A percentile compares a stretch with the other conserved stretches of the same genome.
Evolutionary conservation across 2,113 vertebrate species (phyloP).

Genomic region (Speoplatyrhinus poulsoni): DNA sequence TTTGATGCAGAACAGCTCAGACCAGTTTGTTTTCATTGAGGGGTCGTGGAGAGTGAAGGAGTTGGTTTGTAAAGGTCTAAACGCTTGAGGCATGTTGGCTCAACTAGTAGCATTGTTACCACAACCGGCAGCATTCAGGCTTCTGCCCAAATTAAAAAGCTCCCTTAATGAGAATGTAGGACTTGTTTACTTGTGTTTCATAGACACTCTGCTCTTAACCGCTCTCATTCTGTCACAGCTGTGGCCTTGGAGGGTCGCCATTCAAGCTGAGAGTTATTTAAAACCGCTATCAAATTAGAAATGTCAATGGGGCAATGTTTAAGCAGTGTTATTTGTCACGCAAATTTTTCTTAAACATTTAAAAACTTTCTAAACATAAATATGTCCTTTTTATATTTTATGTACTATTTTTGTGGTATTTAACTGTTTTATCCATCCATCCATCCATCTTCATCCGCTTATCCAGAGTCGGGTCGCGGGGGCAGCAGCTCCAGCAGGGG

Average conservation of each 20-base stretch:
- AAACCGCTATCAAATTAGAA: constrained; percentile 2
- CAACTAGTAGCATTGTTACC: constrained; percentile 50
- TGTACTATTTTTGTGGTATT: not conserved
- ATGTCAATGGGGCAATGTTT: not conserved
- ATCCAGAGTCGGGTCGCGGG: too few species aligned
- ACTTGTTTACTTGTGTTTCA: too few species aligned
- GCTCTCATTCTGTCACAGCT: too few species aligned
- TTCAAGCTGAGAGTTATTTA: not conserved
- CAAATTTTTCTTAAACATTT: too few species aligned
- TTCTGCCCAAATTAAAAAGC: constrained; percentile 16
- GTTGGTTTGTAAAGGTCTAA: constrained; percentile 24
- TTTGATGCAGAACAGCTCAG: constrained; percentile 11
- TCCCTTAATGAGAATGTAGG: constrained; percentile 33
- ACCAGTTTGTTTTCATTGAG: constrained; percentile 32
- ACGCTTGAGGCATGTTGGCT: constrained; percentile 49
- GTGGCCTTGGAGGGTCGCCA: too few species aligned
- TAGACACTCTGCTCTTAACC: too few species aligned
- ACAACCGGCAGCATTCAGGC: constrained; percentile 46
- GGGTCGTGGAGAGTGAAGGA: constrained; percentile 49
- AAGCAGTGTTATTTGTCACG: not conserved
- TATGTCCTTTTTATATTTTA: not conserved
- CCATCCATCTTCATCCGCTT: too few species aligned
- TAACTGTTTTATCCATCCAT: not conserved
- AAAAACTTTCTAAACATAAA: not conserved
- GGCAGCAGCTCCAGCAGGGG: too few species aligned